Evolutionary conservation across 64 coral and sea anemone species (phyloP), one percentile per base, ranked within the genome.

Genomic region (Pocillopora damicornis): DNA sequence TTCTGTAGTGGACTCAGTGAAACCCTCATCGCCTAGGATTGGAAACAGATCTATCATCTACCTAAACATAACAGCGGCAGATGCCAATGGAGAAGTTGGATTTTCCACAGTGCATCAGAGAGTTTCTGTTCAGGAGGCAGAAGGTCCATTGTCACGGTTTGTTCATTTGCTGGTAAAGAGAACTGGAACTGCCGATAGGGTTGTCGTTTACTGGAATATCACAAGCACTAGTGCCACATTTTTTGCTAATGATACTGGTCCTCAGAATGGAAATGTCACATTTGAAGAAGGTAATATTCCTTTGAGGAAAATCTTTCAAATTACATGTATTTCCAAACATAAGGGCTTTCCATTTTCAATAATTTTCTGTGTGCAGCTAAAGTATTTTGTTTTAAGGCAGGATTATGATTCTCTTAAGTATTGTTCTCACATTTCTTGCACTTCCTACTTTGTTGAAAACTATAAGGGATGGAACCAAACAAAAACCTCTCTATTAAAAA

Each of bases 31-130:
- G 18, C 96, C 96, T 11, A 87, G 26, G 68, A 73, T 95, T 88
- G 96, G 96, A 78, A 51, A 12, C 30, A 86, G 63, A 30, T 69
- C 61, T 11, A 36, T 37, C 23, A 22, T 90, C 1, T 92, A 79
- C 87, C 63, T 98, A 37, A 95, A 94, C 35, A 74, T 98, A 37
- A 82, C 88, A 65, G 71, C 93, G 13, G 38, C 76, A n/a, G 88
- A 92, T 85, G 96, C 96, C 68, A 89, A 98, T 77, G 96, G 96
- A 37, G 96, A 95, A 76, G 83, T 94, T 45, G 93, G 96, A 14
- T 98, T 98, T 77, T 87, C 76, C 45, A 85, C 77, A 58, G 75
- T 69, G 18, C 81, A 87, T 38, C 76, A 87, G 61, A 76, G 78
- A 0, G 20, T 98, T 51, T 36, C 79, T 59, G 90, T 94, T 2